phyloP scores from a whole-genome alignment of 2,888 invertebrate species.

The Agrilus biguttatus region DNA sequence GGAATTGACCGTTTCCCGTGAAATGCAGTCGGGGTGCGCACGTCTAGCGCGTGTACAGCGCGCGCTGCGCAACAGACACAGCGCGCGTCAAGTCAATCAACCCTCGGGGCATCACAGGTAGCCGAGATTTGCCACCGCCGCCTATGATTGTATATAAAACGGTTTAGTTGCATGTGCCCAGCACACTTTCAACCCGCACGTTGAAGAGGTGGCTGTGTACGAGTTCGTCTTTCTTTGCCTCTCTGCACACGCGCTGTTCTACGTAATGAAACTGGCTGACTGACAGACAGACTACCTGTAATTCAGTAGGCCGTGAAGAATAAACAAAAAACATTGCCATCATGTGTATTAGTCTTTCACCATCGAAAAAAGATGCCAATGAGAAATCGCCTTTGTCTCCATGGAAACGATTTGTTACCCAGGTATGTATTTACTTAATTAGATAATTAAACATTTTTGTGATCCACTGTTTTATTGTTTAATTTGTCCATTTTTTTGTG shows the following conservation, averaged over 20 bases:
- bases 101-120: conserved; percentile 9
- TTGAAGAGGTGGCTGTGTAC: too few relatives aligned
- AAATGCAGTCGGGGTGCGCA: conserved; percentile 14
- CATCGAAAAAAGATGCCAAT: conserved; percentile 14
- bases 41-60: conserved; percentile 29
- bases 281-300: too few relatives aligned
- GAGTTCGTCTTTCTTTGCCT: too few relatives aligned
- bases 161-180: conserved; percentile 17
- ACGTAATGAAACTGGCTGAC: too few relatives aligned
- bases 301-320: too few relatives aligned
- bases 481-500: background rate
- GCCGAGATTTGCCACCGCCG: conserved; percentile 4
- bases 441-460: too few relatives aligned
- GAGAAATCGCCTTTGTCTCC: conserved; percentile 34
- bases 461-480: too few relatives aligned
- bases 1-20: too few relatives aligned
- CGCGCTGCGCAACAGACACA: conserved; percentile 23
- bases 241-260: too few relatives aligned
- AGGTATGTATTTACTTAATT: conserved; percentile 28
- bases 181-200: conserved; percentile 18
- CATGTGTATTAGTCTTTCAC: too few relatives aligned
- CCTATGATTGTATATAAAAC: conserved; percentile 18
- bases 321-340: too few relatives aligned
- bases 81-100: conserved; percentile 13
- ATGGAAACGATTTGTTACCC: conserved; percentile 41